Evolutionary conservation across 2,797 vertebrate species (phyloP), one percentile per base, ranked within the genome.

Genomic region (Taenioides sp.): DNA sequence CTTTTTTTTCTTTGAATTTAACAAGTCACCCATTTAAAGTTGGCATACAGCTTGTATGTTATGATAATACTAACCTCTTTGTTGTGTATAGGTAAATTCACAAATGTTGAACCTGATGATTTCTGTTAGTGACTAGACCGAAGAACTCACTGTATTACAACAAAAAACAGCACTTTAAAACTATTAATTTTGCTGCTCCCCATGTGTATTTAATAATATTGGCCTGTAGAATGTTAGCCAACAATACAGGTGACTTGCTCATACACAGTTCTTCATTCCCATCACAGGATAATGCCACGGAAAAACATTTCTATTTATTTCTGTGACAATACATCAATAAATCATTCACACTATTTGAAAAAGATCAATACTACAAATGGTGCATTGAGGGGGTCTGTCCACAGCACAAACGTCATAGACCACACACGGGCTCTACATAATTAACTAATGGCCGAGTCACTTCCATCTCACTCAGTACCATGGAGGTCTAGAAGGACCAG

Each of bases 41-140:
- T 22, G n/a, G 25, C 22, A 27, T 18, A 61, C 9, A 23, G 14
- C 11, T 40, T 40, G 10, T 22, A 9, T 54, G 7, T 54, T 7
- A 60, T 2, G n/a, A 67, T 22, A 71, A 55, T 60, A 89, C 90
- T 50, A 7, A 91, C 85, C 86, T 87, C 65, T 59, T 5, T 76
- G 58, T 31, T 28, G 55, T 70, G 78, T 34, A 27, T 27, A 27
- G 25, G 25, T 27, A 27, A 27, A 27, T 27, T 27, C 25, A 27
- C n/a, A 31, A 31, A 31, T 69, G 54, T 0, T 31, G 28, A 31
- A 5, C 7, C 1, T 34, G 31, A 34, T 34, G 6, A 34, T 34
- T 34, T 34, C 31, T 34, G 31, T 34, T 34, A 34, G 34, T 37
- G 34, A 37, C 9, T 37, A 10, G 34, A 37, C 7, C 7, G 1